Conservation (phyloP, 2,797 vertebrate species). For the Crocodylus rhombifer region DNA sequence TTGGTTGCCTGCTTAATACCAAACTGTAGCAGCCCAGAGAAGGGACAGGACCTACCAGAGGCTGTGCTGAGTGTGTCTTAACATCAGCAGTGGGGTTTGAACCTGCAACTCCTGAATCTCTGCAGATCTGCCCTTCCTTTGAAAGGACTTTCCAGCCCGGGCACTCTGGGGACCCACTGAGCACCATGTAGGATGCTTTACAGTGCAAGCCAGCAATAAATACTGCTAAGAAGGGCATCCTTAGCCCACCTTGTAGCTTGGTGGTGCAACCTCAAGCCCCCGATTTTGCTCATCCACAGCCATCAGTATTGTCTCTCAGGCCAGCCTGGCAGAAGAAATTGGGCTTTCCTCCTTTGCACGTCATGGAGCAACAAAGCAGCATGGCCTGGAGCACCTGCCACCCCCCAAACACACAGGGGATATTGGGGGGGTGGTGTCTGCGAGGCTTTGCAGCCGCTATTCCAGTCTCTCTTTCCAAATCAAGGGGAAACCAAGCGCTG, state of each 20-base stretch:
- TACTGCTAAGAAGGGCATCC: not conserved
- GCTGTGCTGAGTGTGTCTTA: not conserved
- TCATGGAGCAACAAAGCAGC: not conserved
- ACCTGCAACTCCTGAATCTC: not conserved
- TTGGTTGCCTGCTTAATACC: not conserved
- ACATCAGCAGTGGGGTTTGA: not conserved
- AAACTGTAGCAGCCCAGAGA: not conserved
- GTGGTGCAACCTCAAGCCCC: not conserved
- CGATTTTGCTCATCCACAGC: not conserved
- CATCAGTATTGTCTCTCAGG: not conserved
- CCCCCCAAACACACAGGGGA: not conserved
- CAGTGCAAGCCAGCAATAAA: not conserved
- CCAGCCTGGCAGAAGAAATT: not conserved
- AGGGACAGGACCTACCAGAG: fast-evolving
- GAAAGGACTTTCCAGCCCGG: not conserved
- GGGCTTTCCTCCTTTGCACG: not conserved
- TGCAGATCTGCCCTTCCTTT: not conserved
- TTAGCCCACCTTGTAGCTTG: fast-evolving
- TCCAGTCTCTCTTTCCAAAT: not conserved
- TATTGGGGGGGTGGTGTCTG: not conserved
- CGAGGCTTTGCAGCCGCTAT: not conserved
- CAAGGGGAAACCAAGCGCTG: not conserved
- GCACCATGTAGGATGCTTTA: not conserved
- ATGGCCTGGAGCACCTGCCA: not conserved
- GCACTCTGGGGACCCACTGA: not conserved